Evolutionary conservation across 2,113 vertebrate species (phyloP), one percentile per base, ranked within the genome.

Genomic region (Neogale vison): DNA sequence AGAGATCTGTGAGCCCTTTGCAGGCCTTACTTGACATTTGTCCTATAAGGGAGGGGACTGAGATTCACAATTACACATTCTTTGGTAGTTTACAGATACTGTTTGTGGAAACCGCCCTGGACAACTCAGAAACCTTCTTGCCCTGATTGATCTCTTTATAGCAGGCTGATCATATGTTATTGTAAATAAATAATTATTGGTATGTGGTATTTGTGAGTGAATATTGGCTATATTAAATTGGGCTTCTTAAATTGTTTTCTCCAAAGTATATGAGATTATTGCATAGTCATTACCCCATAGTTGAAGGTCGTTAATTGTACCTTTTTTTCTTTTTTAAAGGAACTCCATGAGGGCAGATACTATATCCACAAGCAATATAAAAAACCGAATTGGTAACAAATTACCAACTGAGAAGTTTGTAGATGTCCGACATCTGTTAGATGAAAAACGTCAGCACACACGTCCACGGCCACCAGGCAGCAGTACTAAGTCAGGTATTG

Each of bases 391-490:
- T 61, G 99, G 99, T 34, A 98, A 96, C 97, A 99, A 99, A 98
- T 98, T 99, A 15, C 80, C 97, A 0, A 95, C 99, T 0, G 98
- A 99, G 98, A 99, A 99, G 90, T 99, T 99, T 95, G 99, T 98
- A 0, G 99, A 99, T 86, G 99, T 99, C 17, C 98, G 99, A 17
- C 99, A 99, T 63, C 98, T 99, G 55, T 98, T 99, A 97, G 99
- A 99, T 98, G 99, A 99, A 98, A 99, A 99, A 94, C 99, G 99
- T 59, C 99, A 99, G 76, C 99, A 98, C 4, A 96, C 93, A 1
- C 98, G 98, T 57, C 99, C 99, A 39, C 98, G 98, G 29, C 99
- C 98, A 87, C 93, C 98, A n/a, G 98, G 97, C 95, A 94, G 98
- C 50, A 98, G 57, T 13, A 81, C 98, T 47, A 99, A 99, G 97